Base-by-base conservation (phyloP, 2,888 invertebrate genomes). In the Drosophila mimetica region DNA sequence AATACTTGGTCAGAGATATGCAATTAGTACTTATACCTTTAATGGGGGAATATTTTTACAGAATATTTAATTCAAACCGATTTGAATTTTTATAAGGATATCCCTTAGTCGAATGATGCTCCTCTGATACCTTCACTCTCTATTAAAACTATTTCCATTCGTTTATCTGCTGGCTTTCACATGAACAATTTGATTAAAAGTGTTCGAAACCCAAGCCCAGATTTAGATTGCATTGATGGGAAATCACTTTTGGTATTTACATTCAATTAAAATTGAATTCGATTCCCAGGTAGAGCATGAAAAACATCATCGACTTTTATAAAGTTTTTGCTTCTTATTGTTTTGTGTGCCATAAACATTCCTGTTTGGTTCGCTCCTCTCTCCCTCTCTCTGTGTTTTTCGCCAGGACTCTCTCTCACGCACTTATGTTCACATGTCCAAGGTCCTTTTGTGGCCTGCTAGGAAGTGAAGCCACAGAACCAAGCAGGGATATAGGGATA, bases 361-460 rank as follows among this genome's bases (percentile, higher is more conserved):
- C 80, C 80, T 73, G 80, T 84, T 81, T 79, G 60, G 50, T 69
- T 72, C 73, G 46, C 66, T 71, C 52, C 25, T 72, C 76, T 39
- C 66, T 67, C 59, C 20, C 14, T 25, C n/a, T 30, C 42, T 67
- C 57, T 25, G n/a, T 30, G 13, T 30, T 39, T 37, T 22, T 14
- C 18, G 14, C 14, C 30, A 16, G 30, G 30, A 46, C 42, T 16
- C 50, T 50, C 11, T 34, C 36, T 36, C 46, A 61, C 53, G 60
- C 28, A 53, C 13, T 44, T 34, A 53, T 30, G 42, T 13, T 51
- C n/a, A 44, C 46, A 51, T 55, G 50, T 75, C 82, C 86, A 82
- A 82, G 82, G 82, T 82, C 86, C 80, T 80, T 75, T 54, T 60
- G 70, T 73, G 82, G 85, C 83, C 76, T 79, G 82, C 74, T 76